A percentile compares a stretch with the other conserved stretches of the same genome.
Conservation (phyloP, 2,113 vertebrate species). For the Takifugu flavidus region DNA sequence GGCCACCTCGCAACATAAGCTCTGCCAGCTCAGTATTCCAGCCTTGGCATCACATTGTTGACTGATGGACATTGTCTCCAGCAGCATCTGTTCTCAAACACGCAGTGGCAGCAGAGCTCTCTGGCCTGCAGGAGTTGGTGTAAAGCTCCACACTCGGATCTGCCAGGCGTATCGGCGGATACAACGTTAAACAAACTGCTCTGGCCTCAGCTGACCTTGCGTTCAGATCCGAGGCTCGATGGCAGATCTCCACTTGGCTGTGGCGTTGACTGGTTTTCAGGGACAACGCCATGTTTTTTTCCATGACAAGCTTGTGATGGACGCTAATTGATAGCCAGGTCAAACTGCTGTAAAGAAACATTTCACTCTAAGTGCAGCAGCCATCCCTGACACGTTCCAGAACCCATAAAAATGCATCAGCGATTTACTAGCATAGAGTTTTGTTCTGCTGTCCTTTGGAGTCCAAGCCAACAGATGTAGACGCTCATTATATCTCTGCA, state of each 20-base stretch:
- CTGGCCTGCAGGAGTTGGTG: slow-evolving; percentile 27
- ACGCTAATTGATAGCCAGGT: slow-evolving; percentile 45
- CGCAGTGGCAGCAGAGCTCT: slow-evolving; percentile 43
- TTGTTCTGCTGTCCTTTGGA: slow-evolving; percentile 57
- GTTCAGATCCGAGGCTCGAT: slow-evolving; percentile 32
- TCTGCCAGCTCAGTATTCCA: slow-evolving; percentile 42
- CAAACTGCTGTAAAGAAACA: slow-evolving; percentile 39
- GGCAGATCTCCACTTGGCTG: slow-evolving; percentile 34
- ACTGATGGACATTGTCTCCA: slow-evolving; percentile 64
- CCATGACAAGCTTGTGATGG: slow-evolving; percentile 16
- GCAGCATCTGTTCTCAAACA: slow-evolving; percentile 64
- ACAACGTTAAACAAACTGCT: slow-evolving; percentile 13
- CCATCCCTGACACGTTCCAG: slow-evolving; percentile 27
- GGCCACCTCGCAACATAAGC: slow-evolving; percentile 21
- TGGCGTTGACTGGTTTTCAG: slow-evolving; percentile 33
- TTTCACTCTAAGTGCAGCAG: slow-evolving; percentile 7
- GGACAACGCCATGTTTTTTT: slow-evolving; percentile 28
- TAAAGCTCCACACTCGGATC: slow-evolving; percentile 23
- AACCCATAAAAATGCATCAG: slow-evolving; percentile 45
- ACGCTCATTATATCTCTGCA: slow-evolving; percentile 60
- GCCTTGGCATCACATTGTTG: slow-evolving; percentile 55
- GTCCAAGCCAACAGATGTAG: slow-evolving; percentile 66
- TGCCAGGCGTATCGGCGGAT: neutral
- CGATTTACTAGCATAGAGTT: slow-evolving; percentile 62
- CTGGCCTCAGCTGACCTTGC: slow-evolving; percentile 16